Evolutionary conservation across 2,888 invertebrate genomes (phyloP), one percentile per base, ranked within the genome.

Genomic region (Pediacus dermestoides): DNA sequence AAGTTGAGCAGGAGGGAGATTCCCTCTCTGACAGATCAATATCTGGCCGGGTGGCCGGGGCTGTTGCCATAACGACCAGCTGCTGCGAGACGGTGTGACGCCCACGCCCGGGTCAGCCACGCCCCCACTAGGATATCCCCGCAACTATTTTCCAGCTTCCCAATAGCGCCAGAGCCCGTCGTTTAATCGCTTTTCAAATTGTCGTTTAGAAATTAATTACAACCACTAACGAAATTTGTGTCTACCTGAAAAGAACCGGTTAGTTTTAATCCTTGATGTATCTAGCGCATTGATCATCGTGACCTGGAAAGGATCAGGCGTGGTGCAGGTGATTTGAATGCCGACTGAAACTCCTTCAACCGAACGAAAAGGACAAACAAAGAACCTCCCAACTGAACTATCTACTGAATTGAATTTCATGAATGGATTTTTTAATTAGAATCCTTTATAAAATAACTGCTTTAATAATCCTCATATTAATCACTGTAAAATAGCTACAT

Each of bases 1-100:
- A 51, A 52, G 39, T 44, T 39, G n/a, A 13, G 23, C 36, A 34
- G 39, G 44, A 37, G 39, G 47, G 60, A 54, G 54, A 57, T 58
- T 59, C 60, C 61, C 63, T 51, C 39, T 18, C 34, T 36, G 37
- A 46, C 60, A 67, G 68, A 70, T 70, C 70, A 70, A 70, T 70
- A 70, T 70, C 67, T 63, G 57, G 57, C 57, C 61, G 61, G 63
- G 61, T 46, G 50, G 52, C 44, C 40, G 46, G 39, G 39, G 42
- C 42, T 43, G 53, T 53, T 37, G 39, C 49, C 73, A 73, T 73
- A 75, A 72, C 70, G 69, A 77, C 75, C 64, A 68, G 74, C 71
- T 74, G 68, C 70, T 68, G 68, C 76, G 74, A 75, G 75, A 76
- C 77, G 72, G 75, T 75, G 75, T 75, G 76, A 74, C 77, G 75